Conservation (phyloP, 1,140 invertebrate species). For the Drosophila nasuta region DNA sequence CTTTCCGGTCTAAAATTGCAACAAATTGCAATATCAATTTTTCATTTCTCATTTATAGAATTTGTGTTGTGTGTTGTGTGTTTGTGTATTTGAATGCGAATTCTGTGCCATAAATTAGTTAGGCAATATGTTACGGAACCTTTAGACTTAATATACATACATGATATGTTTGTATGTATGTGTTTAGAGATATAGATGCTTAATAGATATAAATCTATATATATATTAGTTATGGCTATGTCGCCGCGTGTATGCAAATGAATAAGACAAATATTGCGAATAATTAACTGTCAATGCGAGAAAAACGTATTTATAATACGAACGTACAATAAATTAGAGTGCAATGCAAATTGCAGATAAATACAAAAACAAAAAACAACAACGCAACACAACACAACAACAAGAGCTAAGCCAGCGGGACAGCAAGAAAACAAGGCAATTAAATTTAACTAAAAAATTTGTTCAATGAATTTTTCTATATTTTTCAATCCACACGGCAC, state of each 20-base stretch:
- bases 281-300: conserved; percentile 77
- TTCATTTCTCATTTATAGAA: conserved; percentile 23
- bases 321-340: conserved; percentile 71
- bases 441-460: conserved; percentile 53
- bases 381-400: conserved; percentile 24
- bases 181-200: neutral
- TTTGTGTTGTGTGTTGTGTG: no score
- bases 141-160: conserved; percentile 33
- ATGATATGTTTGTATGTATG: neutral
- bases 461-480: conserved; percentile 66
- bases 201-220: conserved; percentile 7
- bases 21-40: conserved; percentile 67
- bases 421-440: conserved; percentile 56
- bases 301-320: conserved; percentile 35
- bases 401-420: conserved; percentile 21
- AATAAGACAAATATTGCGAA: conserved; percentile 77
- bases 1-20: conserved; percentile 59
- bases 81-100: conserved; percentile 45
- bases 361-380: conserved; percentile 45
- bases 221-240: conserved; percentile 26
- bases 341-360: conserved; percentile 71
- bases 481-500: conserved; percentile 36
- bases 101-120: conserved; percentile 73
- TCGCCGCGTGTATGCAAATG: conserved; percentile 70
- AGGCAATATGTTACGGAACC: conserved; percentile 23